These are phyloP conservation scores for Salvelinus namaycush DNA, from an alignment of 2,113 vertebrate genomes.

Conservation along the genomic window DNA sequence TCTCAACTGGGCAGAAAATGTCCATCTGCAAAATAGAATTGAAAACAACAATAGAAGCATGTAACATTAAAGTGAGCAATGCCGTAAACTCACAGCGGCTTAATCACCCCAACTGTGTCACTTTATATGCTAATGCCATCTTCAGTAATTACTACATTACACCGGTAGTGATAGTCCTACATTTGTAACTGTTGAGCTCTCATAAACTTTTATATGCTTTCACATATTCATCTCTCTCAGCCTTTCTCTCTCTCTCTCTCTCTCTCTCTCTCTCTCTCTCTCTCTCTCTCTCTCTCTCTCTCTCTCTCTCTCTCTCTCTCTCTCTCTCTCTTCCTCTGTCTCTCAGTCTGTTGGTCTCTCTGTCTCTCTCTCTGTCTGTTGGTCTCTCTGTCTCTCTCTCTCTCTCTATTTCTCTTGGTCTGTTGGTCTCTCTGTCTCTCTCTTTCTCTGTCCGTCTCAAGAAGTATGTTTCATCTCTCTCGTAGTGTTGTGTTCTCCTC, in stretches of 20 bases:
- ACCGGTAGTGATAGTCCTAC: neutral
- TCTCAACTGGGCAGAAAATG: constrained; percentile 28
- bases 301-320: constrained; percentile 3
- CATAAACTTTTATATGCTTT: neutral
- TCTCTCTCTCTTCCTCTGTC: neutral
- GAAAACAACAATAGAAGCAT: no score
- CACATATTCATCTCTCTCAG: neutral
- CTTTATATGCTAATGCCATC: neutral
- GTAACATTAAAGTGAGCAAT: no score
- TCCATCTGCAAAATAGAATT: neutral
- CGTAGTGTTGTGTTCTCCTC: neutral
- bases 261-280: no score
- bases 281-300: neutral
- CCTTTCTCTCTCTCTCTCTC: neutral
- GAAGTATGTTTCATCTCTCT: neutral
- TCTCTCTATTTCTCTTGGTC: no score
- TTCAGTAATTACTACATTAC: constrained; percentile 14
- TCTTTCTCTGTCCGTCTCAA: neutral
- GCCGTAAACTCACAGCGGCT: constrained; percentile 5
- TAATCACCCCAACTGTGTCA: neutral
- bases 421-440: no score
- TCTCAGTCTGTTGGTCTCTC: neutral
- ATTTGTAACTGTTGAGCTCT: neutral
- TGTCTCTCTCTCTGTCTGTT: no score
- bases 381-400: no score